Conservation (phyloP, 2,113 vertebrate genomes). For the Hydropotes inermis region DNA sequence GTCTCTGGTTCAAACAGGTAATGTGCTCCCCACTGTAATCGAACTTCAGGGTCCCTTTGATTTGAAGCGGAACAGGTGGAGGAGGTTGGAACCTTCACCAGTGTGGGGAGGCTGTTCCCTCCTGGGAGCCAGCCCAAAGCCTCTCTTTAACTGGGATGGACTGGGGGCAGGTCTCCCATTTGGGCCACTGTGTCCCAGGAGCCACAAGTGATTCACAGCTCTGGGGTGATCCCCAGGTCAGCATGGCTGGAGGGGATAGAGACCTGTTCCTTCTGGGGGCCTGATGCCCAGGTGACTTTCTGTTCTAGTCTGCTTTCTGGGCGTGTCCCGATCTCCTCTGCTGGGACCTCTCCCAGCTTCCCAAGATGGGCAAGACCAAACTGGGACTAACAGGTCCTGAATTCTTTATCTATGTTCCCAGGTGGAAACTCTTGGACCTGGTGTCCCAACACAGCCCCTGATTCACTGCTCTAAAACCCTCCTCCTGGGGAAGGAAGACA, state of each 20-base stretch:
- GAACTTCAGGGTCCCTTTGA: conserved; percentile 77
- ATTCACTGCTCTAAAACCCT: not conserved
- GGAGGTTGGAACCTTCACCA: conserved; percentile 50
- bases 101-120: conserved; percentile 45
- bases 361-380: not conserved
- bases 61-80: conserved; percentile 69
- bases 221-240: not conserved
- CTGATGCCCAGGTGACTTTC: not conserved
- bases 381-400: not conserved
- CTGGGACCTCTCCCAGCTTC: not conserved
- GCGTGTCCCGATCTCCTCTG: not conserved
- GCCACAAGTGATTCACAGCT: accelerated
- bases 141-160: conserved; percentile 53
- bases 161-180: not conserved
- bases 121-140: conserved; percentile 29
- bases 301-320: not conserved
- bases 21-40: conserved; percentile 72
- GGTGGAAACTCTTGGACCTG: not conserved
- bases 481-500: not conserved
- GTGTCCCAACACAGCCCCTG: not conserved
- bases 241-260: not conserved
- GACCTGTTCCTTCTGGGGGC: not conserved
- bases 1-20: conserved; percentile 76
- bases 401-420: not conserved
- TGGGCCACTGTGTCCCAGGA: not conserved